Percentiles rank a stretch among this genome's conserved stretches.
Conservation (phyloP, 2,113 vertebrate genomes). For the Macquaria australasica region DNA sequence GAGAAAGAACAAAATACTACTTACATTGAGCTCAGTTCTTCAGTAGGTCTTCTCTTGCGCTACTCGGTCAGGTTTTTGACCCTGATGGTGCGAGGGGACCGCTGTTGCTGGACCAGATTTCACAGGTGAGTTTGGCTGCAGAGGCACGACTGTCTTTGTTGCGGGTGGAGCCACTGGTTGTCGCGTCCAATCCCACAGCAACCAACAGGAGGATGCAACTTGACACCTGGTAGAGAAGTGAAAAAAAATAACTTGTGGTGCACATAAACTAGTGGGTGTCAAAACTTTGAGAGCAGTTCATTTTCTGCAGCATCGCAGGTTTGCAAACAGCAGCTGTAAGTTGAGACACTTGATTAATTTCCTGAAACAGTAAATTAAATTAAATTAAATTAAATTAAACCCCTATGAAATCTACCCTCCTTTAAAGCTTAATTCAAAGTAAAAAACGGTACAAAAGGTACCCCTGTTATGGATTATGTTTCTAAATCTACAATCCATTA, state of each 20-base stretch:
- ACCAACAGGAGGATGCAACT: constrained; percentile 51
- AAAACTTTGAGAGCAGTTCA: background rate
- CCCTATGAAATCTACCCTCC: background rate
- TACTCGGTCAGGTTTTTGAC: constrained; percentile 27
- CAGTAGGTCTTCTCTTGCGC: constrained; percentile 7
- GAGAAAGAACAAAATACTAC: constrained; percentile 27
- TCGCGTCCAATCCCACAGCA: constrained; percentile 52
- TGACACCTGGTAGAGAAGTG: constrained; percentile 51
- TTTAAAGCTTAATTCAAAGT: background rate
- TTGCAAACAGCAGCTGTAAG: constrained; percentile 5
- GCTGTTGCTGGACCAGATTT: constrained; percentile 55
- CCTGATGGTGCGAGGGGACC: constrained; percentile 25
- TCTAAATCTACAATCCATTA: background rate
- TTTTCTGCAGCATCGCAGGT: constrained; percentile 12
- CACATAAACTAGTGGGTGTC: background rate
- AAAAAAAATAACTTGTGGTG: constrained; percentile 2
- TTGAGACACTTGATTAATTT: background rate
- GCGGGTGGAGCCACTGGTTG: constrained; percentile 65
- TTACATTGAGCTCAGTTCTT: constrained; percentile 62
- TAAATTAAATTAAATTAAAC: constrained; percentile 1
- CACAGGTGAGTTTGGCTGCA: constrained; percentile 71
- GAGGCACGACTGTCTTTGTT: constrained; percentile 33
- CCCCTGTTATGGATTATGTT: background rate
- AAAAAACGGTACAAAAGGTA: background rate
- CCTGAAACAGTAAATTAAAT: background rate